phyloP scores from a whole-genome alignment of 30 jellyfish, hydroid and myxozoan genomes.

The Nemopilema nomurai region DNA sequence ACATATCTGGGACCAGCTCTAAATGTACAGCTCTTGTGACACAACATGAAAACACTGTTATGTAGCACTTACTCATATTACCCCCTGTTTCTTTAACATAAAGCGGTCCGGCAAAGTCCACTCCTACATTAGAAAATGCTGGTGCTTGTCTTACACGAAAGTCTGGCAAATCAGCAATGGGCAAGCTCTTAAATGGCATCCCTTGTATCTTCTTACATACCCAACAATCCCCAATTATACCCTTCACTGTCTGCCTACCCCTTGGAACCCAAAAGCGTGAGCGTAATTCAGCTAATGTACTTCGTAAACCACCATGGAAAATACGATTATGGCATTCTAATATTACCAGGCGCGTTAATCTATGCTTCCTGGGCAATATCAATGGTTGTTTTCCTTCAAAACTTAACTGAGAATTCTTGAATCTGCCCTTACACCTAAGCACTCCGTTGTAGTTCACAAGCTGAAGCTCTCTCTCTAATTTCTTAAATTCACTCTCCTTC shows the following conservation, averaged over 20 bases:
- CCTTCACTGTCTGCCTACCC: slow-evolving; percentile 46
- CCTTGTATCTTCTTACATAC: slow-evolving; percentile 8
- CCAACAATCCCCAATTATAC: not conserved
- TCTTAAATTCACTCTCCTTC: not conserved
- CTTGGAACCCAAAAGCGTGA: slow-evolving; percentile 39
- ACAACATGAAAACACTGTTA: not conserved
- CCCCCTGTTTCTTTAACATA: not conserved
- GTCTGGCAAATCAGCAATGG: not conserved
- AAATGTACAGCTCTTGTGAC: not conserved
- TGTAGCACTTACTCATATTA: not conserved
- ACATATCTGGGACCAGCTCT: not conserved
- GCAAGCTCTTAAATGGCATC: not conserved
- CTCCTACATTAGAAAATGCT: not conserved
- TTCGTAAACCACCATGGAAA: slow-evolving; percentile 25
- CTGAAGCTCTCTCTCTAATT: not conserved
- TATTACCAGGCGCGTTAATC: not conserved
- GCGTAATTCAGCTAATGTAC: slow-evolving; percentile 3
- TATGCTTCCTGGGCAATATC: slow-evolving; percentile 19
- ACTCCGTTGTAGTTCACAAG: not conserved
- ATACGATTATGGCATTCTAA: slow-evolving; percentile 8
- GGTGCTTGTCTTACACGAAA: not conserved
- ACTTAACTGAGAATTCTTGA: not conserved
- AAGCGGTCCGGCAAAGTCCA: not conserved
- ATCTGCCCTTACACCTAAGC: not conserved
- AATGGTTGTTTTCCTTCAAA: slow-evolving; percentile 34